phyloP scores from a whole-genome alignment of 2,797 vertebrate species.

The Gambelia wislizenii region DNA sequence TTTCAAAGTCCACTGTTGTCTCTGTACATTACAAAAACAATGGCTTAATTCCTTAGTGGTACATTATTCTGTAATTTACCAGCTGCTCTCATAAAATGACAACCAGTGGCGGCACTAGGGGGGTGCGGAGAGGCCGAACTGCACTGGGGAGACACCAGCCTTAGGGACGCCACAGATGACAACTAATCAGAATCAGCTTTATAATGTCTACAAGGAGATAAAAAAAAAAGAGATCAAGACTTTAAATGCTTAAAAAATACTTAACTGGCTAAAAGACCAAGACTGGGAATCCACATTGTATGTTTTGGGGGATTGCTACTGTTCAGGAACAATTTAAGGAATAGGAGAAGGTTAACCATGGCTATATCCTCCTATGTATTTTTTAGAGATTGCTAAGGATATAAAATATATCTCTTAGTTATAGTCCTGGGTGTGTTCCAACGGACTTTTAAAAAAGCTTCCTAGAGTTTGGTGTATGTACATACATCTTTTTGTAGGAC shows the following conservation, averaged over 20 bases:
- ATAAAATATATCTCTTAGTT: not conserved
- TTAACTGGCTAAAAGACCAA: conserved; percentile 13
- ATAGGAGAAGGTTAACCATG: not conserved
- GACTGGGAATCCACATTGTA: not conserved
- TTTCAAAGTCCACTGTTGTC: not conserved
- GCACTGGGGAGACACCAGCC: too few relatives aligned
- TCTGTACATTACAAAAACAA: not conserved
- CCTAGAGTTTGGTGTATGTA: too few relatives aligned
- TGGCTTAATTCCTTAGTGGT: conserved; percentile 4
- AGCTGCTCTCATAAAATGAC: conserved; percentile 18
- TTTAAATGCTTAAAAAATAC: conserved; percentile 18
- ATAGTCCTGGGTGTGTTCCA: not conserved
- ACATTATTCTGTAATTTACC: conserved; percentile 4
- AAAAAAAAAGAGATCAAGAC: conserved; percentile 3
- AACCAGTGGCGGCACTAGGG: too few relatives aligned
- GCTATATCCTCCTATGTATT: not conserved
- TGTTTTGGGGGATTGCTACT: not conserved
- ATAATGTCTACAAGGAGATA: conserved; percentile 23
- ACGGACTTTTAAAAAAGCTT: too few relatives aligned
- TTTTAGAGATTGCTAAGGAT: not conserved
- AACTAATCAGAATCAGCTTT: conserved; percentile 24
- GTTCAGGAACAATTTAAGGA: not conserved
- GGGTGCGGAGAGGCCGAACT: too few relatives aligned
- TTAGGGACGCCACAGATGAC: too few relatives aligned
- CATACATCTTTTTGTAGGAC: not conserved